A percentile compares a stretch with the other conserved stretches of the same genome.
Evolutionary conservation across 2,797 vertebrate genomes (phyloP).

Genomic region (Spheniscus humboldti): DNA sequence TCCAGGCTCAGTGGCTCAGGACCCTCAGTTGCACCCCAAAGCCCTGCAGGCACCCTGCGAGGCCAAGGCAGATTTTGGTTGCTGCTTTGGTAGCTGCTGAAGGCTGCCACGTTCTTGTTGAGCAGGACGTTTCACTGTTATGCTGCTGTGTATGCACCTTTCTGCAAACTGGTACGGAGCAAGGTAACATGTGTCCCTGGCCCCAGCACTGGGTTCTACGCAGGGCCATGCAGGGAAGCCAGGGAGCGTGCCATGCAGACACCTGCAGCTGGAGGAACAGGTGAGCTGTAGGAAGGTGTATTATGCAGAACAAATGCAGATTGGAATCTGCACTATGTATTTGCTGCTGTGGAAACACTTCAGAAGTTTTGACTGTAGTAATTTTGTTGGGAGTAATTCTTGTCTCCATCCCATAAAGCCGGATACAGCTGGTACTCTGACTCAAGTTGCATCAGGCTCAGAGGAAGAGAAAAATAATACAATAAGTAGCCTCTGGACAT

Average conservation of each 20-base stretch:
- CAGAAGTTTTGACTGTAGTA: background rate
- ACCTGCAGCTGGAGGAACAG: background rate
- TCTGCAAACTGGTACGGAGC: rapidly evolving
- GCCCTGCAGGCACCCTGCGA: background rate
- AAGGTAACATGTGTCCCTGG: background rate
- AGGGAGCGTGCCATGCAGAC: background rate
- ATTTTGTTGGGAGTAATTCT: background rate
- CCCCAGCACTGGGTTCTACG: background rate
- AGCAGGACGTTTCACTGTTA: background rate
- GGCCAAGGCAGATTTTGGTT: background rate
- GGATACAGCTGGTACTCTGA: background rate
- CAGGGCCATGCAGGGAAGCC: background rate
- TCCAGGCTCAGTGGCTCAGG: background rate
- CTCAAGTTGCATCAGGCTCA: background rate
- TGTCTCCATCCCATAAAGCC: background rate
- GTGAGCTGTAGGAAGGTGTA: background rate
- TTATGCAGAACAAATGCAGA: background rate
- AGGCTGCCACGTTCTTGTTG: background rate
- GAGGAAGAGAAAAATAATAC: background rate
- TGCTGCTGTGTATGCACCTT: background rate
- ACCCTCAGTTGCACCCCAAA: background rate
- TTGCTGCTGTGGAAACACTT: background rate
- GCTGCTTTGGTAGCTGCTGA: background rate
- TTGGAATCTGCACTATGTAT: background rate
- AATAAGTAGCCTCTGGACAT: background rate